phyloP scores from a whole-genome alignment of 1,140 invertebrate genomes.

The Achroia grisella region DNA sequence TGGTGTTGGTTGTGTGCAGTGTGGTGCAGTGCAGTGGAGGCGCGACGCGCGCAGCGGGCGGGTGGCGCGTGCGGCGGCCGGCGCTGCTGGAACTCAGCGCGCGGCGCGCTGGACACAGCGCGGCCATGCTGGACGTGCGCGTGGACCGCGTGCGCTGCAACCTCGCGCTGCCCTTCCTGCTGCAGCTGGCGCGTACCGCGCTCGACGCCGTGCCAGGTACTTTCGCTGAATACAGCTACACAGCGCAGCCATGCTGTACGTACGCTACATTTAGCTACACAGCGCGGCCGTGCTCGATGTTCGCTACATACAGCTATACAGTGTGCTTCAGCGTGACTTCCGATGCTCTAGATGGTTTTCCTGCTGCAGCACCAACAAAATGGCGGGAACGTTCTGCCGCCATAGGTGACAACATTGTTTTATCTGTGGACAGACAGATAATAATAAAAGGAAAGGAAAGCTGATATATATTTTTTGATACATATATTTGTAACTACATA shows the following conservation, averaged over 20 bases:
- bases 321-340: too few relatives aligned
- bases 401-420: too few relatives aligned
- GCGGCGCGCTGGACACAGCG: constrained; percentile 75
- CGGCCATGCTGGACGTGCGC: constrained; percentile 78
- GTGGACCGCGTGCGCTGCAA: constrained; percentile 84
- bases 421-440: too few relatives aligned
- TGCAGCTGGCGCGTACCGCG: constrained; percentile 79
- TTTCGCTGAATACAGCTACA: constrained; percentile 2
- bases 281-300: neutral
- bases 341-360: constrained; percentile 80
- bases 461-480: too few relatives aligned
- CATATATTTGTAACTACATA: too few relatives aligned
- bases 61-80: constrained; percentile 57
- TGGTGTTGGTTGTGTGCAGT: constrained; percentile 49
- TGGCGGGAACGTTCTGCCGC: constrained; percentile 69
- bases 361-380: constrained; percentile 78
- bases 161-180: constrained; percentile 81
- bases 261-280: neutral
- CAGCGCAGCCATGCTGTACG: neutral
- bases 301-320: too few relatives aligned
- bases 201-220: constrained; percentile 79
- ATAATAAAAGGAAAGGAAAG: too few relatives aligned
- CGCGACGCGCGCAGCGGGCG: constrained; percentile 73
- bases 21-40: constrained; percentile 81
- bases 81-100: constrained; percentile 41